Percentiles rank a stretch among this genome's conserved stretches.
These are phyloP conservation scores for Ridgeia piscesae DNA, from an alignment of 1,140 invertebrate species.

Conservation along the genomic window DNA sequence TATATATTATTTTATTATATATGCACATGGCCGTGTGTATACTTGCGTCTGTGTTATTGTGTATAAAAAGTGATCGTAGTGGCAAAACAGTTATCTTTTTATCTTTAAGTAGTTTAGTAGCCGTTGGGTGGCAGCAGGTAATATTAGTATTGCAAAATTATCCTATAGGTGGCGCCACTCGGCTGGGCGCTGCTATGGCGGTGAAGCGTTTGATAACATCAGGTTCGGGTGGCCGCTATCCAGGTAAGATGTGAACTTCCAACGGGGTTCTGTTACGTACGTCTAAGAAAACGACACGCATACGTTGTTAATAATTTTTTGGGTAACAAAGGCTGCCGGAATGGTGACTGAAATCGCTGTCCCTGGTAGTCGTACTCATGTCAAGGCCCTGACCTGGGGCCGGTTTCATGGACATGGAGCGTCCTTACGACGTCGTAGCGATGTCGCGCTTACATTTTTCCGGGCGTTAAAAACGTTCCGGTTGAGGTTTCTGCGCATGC, in stretches of 20 bases:
- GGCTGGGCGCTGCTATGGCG: not conserved
- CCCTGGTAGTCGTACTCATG: not conserved
- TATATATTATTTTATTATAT: no score
- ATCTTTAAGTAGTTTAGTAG: not conserved
- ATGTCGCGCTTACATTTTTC: no score
- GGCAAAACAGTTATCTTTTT: no score
- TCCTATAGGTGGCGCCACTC: not conserved
- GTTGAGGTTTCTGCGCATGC: no score
- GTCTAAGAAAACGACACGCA: not conserved
- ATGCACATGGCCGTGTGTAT: no score
- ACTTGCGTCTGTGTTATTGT: no score
- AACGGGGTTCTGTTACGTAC: not conserved
- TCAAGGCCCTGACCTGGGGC: not conserved
- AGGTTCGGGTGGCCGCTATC: not conserved
- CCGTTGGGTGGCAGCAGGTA: not conserved
- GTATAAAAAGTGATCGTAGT: no score
- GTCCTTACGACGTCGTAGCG: no score
- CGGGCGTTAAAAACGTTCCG: no score
- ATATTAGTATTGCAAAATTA: not conserved
- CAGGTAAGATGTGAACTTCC: not conserved
- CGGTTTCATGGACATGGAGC: no score
- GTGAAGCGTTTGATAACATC: not conserved
- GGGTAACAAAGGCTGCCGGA: not conserved
- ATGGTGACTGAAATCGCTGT: not conserved
- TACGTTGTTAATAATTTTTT: not conserved